Base-by-base conservation (phyloP, 2,888 invertebrate species). In the Acheta domesticus region DNA sequence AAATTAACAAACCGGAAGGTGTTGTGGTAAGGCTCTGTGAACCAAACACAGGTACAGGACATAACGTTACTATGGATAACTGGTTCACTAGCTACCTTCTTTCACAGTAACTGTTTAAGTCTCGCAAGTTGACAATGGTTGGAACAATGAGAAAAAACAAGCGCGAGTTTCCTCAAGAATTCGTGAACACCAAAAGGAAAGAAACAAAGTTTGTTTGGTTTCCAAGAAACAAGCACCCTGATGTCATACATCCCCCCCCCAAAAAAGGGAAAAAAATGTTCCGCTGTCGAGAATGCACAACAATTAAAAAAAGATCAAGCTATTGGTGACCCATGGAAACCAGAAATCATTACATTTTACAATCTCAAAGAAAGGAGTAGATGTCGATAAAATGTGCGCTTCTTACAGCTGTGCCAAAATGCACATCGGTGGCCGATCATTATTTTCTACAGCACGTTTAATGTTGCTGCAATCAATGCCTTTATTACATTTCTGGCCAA, bases 191-290 rank as follows among this genome's bases (percentile, higher is more conserved):
- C 77, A 73, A 77, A 75, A n/a, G 49, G 0, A 49, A 74, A 75
- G 74, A 74, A 23, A 49, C 8, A 19, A 36, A 80, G 78, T 79
- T 79, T 83, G 77, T 83, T 83, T 81, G 83, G 80, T 21, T 83
- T n/a, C 83, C 85, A 76, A 84, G 5, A 82, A 84, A 81, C 82
- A 83, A 78, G 79, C 81, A n/a, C 83, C 84, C 21, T 84, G 12
- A 82, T 85, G 76, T 85, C 84, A 74, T 84, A 84, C 80, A 82
- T 84, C 20, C 83, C 85, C n/a, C n/a, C n/a, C n/a, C n/a, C n/a
- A n/a, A 84, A 36, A 36, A 36, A 36, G 0, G 36, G 36, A 36
- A 36, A 36, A 5, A 36, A 36, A n/a, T n/a, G n/a, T n/a, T 36
- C 0, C 5, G 5, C 36, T 36, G 5, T 36, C 36, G 36, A 36